A percentile compares a stretch with the other conserved stretches of the same genome.
These are phyloP conservation scores for Trichonephila clavipes DNA, from an alignment of 1,140 invertebrate species.

Conservation along the genomic window DNA sequence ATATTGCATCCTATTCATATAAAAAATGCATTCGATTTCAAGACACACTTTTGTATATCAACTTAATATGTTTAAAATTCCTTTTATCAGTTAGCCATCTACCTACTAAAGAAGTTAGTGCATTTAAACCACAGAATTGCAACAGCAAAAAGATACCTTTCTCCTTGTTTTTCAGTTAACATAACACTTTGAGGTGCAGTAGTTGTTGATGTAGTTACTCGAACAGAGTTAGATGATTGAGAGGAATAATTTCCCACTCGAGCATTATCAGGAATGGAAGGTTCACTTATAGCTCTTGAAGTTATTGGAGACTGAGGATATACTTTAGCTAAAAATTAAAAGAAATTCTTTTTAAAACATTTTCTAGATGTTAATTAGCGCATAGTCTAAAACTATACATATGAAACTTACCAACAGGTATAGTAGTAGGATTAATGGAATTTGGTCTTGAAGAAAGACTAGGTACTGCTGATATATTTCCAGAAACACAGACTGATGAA, in stretches of 20 bases:
- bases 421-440: constrained; percentile 36
- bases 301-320: constrained; percentile 71
- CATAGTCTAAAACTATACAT: too few species aligned
- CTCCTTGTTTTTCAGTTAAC: constrained; percentile 61
- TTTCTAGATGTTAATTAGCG: too few species aligned
- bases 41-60: too few species aligned
- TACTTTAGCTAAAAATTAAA: constrained; percentile 70
- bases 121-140: too few species aligned
- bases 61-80: too few species aligned
- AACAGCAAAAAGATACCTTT: constrained; percentile 40
- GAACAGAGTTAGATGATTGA: constrained; percentile 27
- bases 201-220: constrained; percentile 27
- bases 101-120: too few species aligned
- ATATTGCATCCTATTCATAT: too few species aligned
- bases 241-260: constrained; percentile 15
- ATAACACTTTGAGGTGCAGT: constrained; percentile 19
- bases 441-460: constrained; percentile 36
- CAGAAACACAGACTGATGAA: constrained; percentile 36
- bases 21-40: too few species aligned
- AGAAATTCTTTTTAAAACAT: not conserved
- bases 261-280: constrained; percentile 29
- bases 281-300: constrained; percentile 41
- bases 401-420: constrained; percentile 67
- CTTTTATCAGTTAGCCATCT: too few species aligned
- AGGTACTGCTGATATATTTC: constrained; percentile 38